phyloP scores from a whole-genome alignment of 2,888 invertebrate species.

The Lithophane semibrunnea region DNA sequence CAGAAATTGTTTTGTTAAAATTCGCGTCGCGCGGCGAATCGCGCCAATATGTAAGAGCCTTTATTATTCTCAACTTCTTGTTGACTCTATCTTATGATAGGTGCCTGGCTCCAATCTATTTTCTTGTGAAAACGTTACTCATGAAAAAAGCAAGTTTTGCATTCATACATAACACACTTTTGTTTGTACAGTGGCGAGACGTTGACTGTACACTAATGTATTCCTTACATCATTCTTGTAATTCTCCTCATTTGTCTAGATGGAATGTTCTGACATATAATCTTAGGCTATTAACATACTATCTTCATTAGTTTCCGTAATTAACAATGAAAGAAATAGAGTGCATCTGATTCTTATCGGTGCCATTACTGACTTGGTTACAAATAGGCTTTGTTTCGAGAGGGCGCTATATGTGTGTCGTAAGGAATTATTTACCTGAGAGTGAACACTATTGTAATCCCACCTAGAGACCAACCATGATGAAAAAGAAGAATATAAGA shows the following conservation, averaged over 20 bases:
- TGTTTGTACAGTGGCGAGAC: background rate
- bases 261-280: constrained; percentile 39
- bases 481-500: too few relatives aligned
- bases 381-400: constrained; percentile 41
- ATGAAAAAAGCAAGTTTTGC: background rate
- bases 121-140: background rate
- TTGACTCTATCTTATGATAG: background rate
- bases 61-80: background rate
- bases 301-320: constrained; percentile 55
- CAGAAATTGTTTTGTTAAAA: too few relatives aligned
- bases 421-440: background rate
- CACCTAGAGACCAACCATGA: too few relatives aligned
- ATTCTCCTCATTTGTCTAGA: constrained; percentile 20
- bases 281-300: constrained; percentile 42
- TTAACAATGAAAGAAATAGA: constrained; percentile 37
- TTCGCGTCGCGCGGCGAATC: too few relatives aligned
- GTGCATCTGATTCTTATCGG: constrained; percentile 32
- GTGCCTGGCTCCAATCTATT: background rate
- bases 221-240: constrained; percentile 35
- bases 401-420: background rate
- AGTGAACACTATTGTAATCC: constrained; percentile 8
- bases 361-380: constrained; percentile 1
- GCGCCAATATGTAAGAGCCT: too few relatives aligned
- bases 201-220: constrained; percentile 24
- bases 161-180: background rate